Base-by-base conservation (phyloP, 2,888 invertebrate species). In the Trichogramma dendrolimi region DNA sequence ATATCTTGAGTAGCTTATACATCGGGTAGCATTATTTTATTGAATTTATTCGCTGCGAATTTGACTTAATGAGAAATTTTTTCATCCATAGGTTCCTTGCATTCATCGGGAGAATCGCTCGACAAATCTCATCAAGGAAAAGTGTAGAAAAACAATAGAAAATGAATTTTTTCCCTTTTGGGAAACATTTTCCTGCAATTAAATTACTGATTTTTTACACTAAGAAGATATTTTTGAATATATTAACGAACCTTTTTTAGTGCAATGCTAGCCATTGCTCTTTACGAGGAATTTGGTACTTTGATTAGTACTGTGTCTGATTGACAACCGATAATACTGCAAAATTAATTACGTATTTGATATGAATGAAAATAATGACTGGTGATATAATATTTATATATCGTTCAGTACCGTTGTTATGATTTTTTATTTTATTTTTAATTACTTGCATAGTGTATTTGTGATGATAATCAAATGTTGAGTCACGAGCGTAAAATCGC, bases 91-190 rank as follows among this genome's bases (percentile, higher is more conserved):
- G 79, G 77, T 75, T 78, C 78, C 72, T 76, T 78, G 71, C 76
- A 78, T 71, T 79, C 78, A 67, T 78, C 78, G 42, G 75, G 76
- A 66, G 78, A 79, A 63, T 79, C 78, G 58, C 62, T 79, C 71
- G 78, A 79, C 64, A 78, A 77, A 64, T 69, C 71, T 61, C 73
- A 77, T 70, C 74, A 77, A 68, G 75, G 72, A 70, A 77, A 77
- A 71, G 73, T 71, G 59, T 78, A 75, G 71, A 62, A 67, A 57
- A 71, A 68, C 71, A 58, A 50, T 38, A n/a, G n/a, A 43, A 27
- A 27, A 27, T 27, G 27, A 27, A 27, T 27, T 27, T 27, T 27
- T 27, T 27, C 27, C 27, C 27, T 27, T 27, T 27, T 27, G 27
- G 27, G 27, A 49, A 53, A 51, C 38, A 43, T 53, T 53, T 52